Conservation (phyloP, 2,113 vertebrate species). For the Guaruba guarouba region DNA sequence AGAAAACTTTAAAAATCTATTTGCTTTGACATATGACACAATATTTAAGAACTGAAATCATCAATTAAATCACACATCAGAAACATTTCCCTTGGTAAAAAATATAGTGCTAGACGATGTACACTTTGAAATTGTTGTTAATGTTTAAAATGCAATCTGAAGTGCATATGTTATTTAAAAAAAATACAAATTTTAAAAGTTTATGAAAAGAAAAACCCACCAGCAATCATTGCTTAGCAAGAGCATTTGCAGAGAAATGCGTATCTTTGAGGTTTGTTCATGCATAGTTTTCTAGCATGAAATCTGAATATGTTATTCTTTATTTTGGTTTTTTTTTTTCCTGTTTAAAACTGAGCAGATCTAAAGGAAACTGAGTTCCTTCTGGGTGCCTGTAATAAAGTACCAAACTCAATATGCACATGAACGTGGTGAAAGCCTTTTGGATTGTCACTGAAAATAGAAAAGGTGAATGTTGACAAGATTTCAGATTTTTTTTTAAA, state of each 20-base stretch:
- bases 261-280: slow-evolving; percentile 19
- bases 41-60: slow-evolving; percentile 71
- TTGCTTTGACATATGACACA: slow-evolving; percentile 72
- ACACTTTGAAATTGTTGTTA: slow-evolving; percentile 69
- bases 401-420: neutral
- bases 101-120: slow-evolving; percentile 67
- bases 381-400: slow-evolving; percentile 51
- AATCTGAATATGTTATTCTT: neutral
- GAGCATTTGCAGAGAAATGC: slow-evolving; percentile 21
- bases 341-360: slow-evolving; percentile 24
- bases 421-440: slow-evolving; percentile 48
- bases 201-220: neutral
- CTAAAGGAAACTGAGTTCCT: slow-evolving; percentile 49
- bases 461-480: slow-evolving; percentile 70
- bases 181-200: slow-evolving; percentile 52
- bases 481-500: slow-evolving; percentile 48
- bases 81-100: slow-evolving; percentile 72
- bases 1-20: slow-evolving; percentile 74
- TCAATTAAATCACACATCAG: slow-evolving; percentile 68
- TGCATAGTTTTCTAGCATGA: neutral
- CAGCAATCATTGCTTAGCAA: slow-evolving; percentile 25
- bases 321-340: neutral
- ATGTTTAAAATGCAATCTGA: slow-evolving; percentile 66
- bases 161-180: slow-evolving; percentile 55
- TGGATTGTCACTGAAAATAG: slow-evolving; percentile 70